A percentile compares a stretch with the other conserved stretches of the same genome.
These are phyloP conservation scores for Gnathochromis pfefferi DNA, from an alignment of 2,113 vertebrate species.

Conservation along the genomic window DNA sequence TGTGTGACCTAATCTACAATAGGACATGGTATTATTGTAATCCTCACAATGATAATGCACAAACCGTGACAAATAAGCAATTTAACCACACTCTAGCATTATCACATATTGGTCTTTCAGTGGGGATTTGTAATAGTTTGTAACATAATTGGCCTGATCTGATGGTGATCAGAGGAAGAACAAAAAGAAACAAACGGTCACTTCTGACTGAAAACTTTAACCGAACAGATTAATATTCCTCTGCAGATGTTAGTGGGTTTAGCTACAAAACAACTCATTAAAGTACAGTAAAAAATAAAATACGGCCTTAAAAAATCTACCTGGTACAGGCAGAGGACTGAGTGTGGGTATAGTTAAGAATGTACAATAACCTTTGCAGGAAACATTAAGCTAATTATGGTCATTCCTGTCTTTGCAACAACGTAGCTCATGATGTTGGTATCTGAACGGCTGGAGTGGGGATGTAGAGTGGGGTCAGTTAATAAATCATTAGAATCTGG, in stretches of 20 bases:
- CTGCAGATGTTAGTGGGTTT: background rate
- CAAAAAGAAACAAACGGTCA: background rate
- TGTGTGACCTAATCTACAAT: background rate
- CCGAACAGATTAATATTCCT: background rate
- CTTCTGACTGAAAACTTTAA: background rate
- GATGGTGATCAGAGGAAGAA: background rate
- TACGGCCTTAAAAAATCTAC: background rate
- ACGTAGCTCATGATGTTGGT: background rate
- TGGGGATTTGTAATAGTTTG: background rate
- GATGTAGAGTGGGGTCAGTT: background rate
- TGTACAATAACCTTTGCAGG: background rate
- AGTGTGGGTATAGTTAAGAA: background rate
- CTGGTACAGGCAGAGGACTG: background rate
- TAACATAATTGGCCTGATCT: background rate
- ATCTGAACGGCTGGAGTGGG: background rate
- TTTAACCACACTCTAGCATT: background rate
- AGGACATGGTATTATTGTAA: background rate
- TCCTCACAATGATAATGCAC: background rate
- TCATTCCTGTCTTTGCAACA: background rate
- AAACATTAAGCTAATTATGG: background rate
- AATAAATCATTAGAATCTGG: background rate
- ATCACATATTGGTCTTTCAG: background rate
- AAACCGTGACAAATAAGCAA: background rate
- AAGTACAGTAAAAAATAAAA: background rate
- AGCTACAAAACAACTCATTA: background rate